Base-by-base conservation (phyloP, 2,888 invertebrate genomes). In the Drymonia ruficornis region DNA sequence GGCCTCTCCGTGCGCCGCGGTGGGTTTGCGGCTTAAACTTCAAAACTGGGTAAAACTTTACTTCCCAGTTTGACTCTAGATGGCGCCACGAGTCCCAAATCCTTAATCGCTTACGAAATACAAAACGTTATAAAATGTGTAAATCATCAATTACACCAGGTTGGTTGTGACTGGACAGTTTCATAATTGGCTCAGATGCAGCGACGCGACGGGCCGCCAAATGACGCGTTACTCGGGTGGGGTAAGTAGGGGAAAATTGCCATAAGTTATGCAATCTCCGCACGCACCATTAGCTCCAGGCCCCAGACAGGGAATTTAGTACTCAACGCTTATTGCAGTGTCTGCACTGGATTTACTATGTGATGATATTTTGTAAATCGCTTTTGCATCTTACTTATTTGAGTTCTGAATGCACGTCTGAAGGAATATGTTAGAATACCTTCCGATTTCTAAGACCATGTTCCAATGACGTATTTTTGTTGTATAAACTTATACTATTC, bases 251-350 rank as follows among this genome's bases (percentile, higher is more conserved):
- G 80, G 85, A 84, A 88, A 89, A 89, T 89, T 87, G 86, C 83
- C 80, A 72, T 83, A 86, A 88, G 84, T 87, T 89, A 89, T 88
- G 86, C 87, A 88, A 87, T 89, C 85, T 77, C 67, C 66, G 72
- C 75, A 84, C 85, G 84, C 84, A 84, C 82, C 88, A 89, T 89
- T 89, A 88, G 85, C 82, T 74, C 48, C 79, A 75, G 76, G 72
- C 70, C 72, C 73, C 76, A 81, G 79, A 72, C 75, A 69, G 78
- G 73, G 81, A 80, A 80, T 83, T 84, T 81, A 83, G 77, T 82
- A 74, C 80, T 83, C 74, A 74, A 67, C 72, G 79, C 76, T 78
- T 76, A 84, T 80, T 84, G 83, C 85, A 84, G 63, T 75, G 76
- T 76, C 80, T 84, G 83, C 80, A 78, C 51, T 53, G 71, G 78